Base-by-base conservation (phyloP, 2,113 vertebrate genomes). In the Emydura subglobosa region DNA sequence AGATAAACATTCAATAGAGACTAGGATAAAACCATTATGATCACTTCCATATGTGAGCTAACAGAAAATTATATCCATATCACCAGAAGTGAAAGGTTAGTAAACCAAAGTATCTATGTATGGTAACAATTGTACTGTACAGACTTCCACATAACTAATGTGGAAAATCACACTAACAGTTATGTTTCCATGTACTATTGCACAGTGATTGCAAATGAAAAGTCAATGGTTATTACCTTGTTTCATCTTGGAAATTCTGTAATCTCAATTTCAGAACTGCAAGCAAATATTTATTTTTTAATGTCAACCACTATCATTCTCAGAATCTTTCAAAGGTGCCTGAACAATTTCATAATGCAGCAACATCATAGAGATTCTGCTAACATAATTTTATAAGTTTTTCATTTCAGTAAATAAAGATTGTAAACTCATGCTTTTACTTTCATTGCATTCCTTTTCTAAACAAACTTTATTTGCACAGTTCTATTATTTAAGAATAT, bases 401-500 rank as follows among this genome's bases (percentile, higher is more conserved):
- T 92, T 24, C 94, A 83, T 93, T 86, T 91, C 82, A 92, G 89
- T 24, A 89, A 90, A 61, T 4, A 94, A 83, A 88, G 92, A 82
- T 2, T 80, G 44, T 79, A 79, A 51, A 5, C 2, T 83, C 83
- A 95, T 68, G 14, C 1, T 51, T 88, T 89, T 39, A 47, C 11
- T 68, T 94, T 80, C 88, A 83, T 87, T 57, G 89, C 39, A 87
- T 97, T 82, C 61, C 50, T 53, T 55, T 87, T 86, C 87, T 17
- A 7, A 53, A 53, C 22, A 86, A 95, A 47, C 79, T 82, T 3
- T 93, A 22, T 90, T 97, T 94, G 85, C 59, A 84, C 11, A 61
- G 19, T 82, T 97, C 83, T 94, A 1, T 81, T 95, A 65, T 93
- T 96, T 97, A 93, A 95, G 59, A 83, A 54, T 88, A 93, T 92